These are phyloP conservation scores for Catalaphyllia jardinei DNA, from an alignment of 64 coral and sea anemone genomes.

Conservation along the genomic window DNA sequence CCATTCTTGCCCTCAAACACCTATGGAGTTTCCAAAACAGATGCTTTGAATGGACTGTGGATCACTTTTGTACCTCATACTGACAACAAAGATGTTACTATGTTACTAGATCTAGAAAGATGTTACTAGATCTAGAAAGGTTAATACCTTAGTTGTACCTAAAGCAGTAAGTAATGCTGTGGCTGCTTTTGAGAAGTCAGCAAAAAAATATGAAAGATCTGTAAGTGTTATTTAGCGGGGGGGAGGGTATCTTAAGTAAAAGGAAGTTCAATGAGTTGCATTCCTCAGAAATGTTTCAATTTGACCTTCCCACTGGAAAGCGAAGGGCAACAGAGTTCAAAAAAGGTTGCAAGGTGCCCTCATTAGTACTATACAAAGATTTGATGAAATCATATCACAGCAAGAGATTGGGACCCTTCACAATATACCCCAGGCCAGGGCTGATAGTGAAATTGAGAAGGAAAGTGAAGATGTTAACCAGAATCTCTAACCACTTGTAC, in stretches of 20 bases:
- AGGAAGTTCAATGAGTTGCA: conserved; percentile 66
- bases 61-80: conserved; percentile 52
- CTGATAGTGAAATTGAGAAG: conserved; percentile 47
- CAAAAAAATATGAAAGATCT: conserved; percentile 69
- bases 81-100: conserved; percentile 41
- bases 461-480: conserved; percentile 43
- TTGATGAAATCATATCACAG: conserved; percentile 70
- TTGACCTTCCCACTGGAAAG: conserved; percentile 51
- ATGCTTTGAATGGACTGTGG: conserved; percentile 70
- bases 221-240: conserved; percentile 63
- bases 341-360: conserved; percentile 75
- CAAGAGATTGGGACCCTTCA: conserved; percentile 79
- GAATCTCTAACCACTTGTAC: conserved; percentile 28
- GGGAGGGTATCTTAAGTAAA: conserved; percentile 62
- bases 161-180: conserved; percentile 64
- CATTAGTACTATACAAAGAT: no score
- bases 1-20: conserved; percentile 39
- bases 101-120: no score
- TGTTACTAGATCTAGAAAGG: conserved; percentile 53
- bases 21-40: conserved; percentile 30
- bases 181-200: conserved; percentile 56
- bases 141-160: conserved; percentile 71
- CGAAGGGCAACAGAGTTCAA: conserved; percentile 34
- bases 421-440: conserved; percentile 70
- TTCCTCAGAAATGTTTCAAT: conserved; percentile 66